phyloP scores from a whole-genome alignment of 2,113 vertebrate species.

The Myotis lucifugus region DNA sequence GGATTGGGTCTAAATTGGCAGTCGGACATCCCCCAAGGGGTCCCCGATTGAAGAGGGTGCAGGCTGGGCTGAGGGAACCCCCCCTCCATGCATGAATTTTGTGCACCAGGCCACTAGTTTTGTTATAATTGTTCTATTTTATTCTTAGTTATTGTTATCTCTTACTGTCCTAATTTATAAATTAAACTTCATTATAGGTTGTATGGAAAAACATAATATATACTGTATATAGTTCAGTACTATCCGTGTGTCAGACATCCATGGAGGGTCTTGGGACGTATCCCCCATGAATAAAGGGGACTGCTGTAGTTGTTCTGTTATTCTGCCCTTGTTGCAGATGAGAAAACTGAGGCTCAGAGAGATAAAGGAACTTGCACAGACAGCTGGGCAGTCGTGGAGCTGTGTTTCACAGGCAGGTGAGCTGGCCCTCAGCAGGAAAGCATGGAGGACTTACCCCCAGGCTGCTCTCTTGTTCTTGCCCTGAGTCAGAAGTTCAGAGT shows the following conservation, averaged over 20 bases:
- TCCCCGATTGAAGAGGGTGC: too few species aligned
- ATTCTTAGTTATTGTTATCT: neutral
- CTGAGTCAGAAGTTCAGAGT: neutral
- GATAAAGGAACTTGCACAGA: neutral
- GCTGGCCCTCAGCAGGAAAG: too few species aligned
- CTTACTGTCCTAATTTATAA: neutral
- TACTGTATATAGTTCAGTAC: neutral
- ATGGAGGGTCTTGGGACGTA: neutral
- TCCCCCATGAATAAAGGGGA: neutral
- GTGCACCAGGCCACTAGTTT: too few species aligned
- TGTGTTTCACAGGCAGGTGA: too few species aligned
- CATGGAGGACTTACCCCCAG: too few species aligned
- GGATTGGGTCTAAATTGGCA: too few species aligned
- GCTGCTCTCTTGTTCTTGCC: too few species aligned
- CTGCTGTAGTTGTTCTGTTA: neutral
- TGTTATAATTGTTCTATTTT: neutral
- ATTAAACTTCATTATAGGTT: neutral
- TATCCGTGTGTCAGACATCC: neutral
- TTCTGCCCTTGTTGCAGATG: neutral
- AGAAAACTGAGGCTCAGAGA: neutral
- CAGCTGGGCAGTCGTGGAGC: neutral
- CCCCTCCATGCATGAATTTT: too few species aligned
- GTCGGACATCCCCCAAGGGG: too few species aligned
- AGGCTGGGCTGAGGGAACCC: too few species aligned
- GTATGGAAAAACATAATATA: neutral